These are phyloP conservation scores for Otolemur crassicaudatus DNA, from an alignment of 2,797 vertebrate species.

Conservation along the genomic window DNA sequence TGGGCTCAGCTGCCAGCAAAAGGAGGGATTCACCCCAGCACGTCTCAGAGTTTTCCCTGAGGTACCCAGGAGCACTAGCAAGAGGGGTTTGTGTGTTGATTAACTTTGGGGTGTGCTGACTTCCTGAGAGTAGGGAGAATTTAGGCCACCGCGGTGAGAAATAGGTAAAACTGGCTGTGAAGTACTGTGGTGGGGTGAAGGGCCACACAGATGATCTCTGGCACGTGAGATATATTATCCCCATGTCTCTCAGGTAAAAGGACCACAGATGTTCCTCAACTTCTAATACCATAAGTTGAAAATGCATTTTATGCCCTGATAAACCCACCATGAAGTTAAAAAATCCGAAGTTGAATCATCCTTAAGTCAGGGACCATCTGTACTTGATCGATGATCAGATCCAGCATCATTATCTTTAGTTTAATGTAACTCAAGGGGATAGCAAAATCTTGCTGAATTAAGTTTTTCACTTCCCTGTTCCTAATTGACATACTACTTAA, in stretches of 20 bases:
- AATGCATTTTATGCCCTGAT: not conserved
- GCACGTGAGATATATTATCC: not conserved
- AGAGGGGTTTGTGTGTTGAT: not conserved
- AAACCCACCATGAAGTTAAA: not conserved
- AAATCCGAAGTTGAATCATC: not conserved
- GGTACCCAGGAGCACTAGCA: not conserved
- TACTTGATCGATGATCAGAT: conserved; percentile 49
- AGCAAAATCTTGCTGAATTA: conserved; percentile 1
- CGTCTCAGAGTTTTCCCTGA: not conserved
- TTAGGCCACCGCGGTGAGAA: not conserved
- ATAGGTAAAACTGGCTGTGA: not conserved
- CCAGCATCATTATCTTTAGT: conserved; percentile 26
- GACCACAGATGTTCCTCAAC: not conserved
- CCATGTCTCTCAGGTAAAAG: conserved; percentile 1
- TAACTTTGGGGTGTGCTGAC: not conserved
- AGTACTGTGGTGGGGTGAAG: not conserved
- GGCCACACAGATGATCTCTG: not conserved
- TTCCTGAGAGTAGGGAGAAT: not conserved
- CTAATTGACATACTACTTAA: conserved; percentile 34
- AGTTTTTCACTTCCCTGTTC: conserved; percentile 3
- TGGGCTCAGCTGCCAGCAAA: not conserved
- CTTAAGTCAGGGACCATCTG: not conserved
- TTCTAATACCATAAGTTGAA: not conserved
- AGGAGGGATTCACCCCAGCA: not conserved
- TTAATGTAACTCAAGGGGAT: conserved; percentile 26